Evolutionary conservation across 2,797 vertebrate species (phyloP), one percentile per base, ranked within the genome.

Genomic region (Catostomus latipinnis): DNA sequence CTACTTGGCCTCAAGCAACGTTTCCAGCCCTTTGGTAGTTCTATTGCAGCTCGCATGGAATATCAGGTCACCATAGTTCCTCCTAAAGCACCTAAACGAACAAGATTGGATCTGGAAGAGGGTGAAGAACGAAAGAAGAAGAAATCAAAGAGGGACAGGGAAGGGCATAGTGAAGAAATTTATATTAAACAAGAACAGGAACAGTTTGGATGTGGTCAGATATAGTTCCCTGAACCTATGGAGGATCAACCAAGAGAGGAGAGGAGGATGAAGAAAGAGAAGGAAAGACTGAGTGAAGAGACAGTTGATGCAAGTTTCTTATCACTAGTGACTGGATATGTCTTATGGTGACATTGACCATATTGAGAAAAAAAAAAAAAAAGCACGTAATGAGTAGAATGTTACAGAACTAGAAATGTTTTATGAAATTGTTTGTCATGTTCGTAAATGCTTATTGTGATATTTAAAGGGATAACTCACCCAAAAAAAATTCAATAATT

Each of bases 11-110:
- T 96, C 34, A 93, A 86, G 68, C 95, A 95, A 78, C 88, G 95
- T 0, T 96, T 95, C 87, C 89, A 91, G 48, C 94, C 95, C 13
- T 96, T 96, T 0, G 94, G 94, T 63, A 92, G 93, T 18, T 90
- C 81, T 67, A 89, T 81, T 0, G 88, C 90, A 71, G 80, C 86
- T 8, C 43, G 86, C 78, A 74, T 52, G 0, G 34, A 58, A 12
- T 11, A 70, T 34, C 49, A 61, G 45, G 45, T n/a, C 50, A 73
- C 85, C 8, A 3, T 86, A 2, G 78, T 90, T 76, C 90, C 56
- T 12, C 85, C 12, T 79, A 7, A 61, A 65, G 13, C 81, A n/a
- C 0, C 74, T 67, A 6, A 72, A 69, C 65, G 70, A 48, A 68
- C 16, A 6, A 90, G 91, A 57, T 60, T 50, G 0, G 58, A 82